These are phyloP conservation scores for Drosophila subpulchrella DNA, from an alignment of 1,140 invertebrate genomes.

Conservation along the genomic window DNA sequence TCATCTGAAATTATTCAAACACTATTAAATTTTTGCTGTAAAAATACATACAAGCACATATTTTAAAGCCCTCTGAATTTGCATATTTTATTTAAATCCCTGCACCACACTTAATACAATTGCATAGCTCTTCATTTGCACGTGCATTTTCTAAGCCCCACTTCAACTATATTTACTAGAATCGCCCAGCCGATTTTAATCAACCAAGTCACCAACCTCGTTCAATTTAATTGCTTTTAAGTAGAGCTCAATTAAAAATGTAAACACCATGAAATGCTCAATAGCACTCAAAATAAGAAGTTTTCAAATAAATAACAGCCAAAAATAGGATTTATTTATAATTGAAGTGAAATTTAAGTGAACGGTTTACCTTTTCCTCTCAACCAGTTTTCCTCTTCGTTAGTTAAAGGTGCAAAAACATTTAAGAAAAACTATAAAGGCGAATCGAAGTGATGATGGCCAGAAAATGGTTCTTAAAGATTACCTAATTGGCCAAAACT, in stretches of 20 bases:
- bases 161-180: neutral
- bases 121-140: conserved; percentile 15
- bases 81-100: neutral
- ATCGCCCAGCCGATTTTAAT: conserved; percentile 7
- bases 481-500: conserved; percentile 17
- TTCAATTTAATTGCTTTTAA: conserved; percentile 13
- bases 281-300: conserved; percentile 13
- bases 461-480: neutral
- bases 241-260: conserved; percentile 4
- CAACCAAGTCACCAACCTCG: conserved; percentile 3
- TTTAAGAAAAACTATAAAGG: conserved; percentile 3
- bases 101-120: neutral
- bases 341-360: neutral
- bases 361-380: conserved; percentile 8
- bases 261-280: neutral
- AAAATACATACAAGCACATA: neutral
- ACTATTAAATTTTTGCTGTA: neutral
- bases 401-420: neutral
- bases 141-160: neutral
- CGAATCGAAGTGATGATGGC: neutral
- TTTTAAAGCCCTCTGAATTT: neutral
- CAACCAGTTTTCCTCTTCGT: neutral
- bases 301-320: conserved; percentile 5
- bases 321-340: neutral
- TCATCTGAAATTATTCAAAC: neutral